Conservation (phyloP, 2,113 vertebrate genomes). For the Leptobrachium leishanense region DNA sequence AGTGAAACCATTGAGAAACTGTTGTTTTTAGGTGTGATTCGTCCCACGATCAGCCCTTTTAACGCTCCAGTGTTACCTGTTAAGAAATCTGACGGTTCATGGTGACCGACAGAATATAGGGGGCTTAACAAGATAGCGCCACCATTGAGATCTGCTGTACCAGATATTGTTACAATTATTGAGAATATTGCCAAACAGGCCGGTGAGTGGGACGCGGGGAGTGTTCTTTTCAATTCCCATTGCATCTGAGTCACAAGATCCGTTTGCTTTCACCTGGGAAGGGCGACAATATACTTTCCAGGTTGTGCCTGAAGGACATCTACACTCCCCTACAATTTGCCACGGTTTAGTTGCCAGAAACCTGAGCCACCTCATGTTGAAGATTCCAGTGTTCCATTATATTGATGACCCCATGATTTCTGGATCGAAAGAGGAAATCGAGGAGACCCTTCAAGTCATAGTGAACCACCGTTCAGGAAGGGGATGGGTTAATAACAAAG, state of each 20-base stretch:
- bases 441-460: neutral
- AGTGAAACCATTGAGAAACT: neutral
- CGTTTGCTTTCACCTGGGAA: too few species aligned
- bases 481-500: neutral
- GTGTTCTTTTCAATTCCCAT: too few species aligned
- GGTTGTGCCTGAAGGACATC: too few species aligned
- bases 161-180: too few species aligned
- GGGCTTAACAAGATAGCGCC: too few species aligned
- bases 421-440: too few species aligned
- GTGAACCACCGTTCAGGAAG: neutral
- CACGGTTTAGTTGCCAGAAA: too few species aligned
- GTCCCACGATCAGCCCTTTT: neutral
- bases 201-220: too few species aligned
- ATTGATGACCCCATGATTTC: constrained; percentile 9
- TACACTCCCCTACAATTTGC: too few species aligned
- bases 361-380: neutral
- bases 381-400: neutral
- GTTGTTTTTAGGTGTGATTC: neutral
- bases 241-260: too few species aligned
- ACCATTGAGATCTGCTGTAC: neutral
- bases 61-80: neutral
- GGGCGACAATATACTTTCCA: too few species aligned
- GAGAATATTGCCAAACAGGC: too few species aligned
- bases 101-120: neutral
- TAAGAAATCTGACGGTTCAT: neutral